A percentile compares a stretch with the other conserved stretches of the same genome.
phyloP scores from a whole-genome alignment of 2,113 vertebrate species.

The Lepidothrix coronata region DNA sequence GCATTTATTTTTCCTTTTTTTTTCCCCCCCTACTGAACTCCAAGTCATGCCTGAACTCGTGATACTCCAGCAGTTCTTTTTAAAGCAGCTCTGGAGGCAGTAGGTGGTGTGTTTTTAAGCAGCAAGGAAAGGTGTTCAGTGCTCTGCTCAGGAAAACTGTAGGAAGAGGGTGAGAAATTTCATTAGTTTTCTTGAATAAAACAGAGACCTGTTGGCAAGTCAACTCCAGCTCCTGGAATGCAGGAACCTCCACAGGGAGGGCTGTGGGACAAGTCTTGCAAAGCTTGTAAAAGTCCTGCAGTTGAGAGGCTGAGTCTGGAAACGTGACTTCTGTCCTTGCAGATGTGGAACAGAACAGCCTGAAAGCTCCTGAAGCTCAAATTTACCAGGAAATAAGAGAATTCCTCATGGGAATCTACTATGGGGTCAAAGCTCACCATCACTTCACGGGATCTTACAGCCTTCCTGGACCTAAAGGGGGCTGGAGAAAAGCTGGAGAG shows the following conservation, averaged over 20 bases:
- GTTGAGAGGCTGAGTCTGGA: not conserved
- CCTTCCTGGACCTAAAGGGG: not conserved
- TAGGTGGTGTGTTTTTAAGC: constrained; percentile 44
- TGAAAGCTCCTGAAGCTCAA: not conserved
- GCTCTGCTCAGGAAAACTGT: not conserved
- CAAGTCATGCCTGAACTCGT: constrained; percentile 49
- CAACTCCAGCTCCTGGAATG: not conserved
- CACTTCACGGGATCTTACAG: not conserved
- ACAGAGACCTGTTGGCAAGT: not conserved
- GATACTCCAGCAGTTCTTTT: constrained; percentile 40
- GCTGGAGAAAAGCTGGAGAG: not conserved
- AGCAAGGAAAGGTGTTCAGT: constrained; percentile 24
- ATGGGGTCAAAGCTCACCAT: not conserved
- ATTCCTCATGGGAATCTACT: not conserved
- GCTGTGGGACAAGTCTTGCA: fast-evolving
- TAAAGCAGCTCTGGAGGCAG: constrained; percentile 41
- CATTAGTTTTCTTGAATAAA: not conserved
- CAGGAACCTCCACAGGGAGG: not conserved
- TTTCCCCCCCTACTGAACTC: constrained; percentile 33
- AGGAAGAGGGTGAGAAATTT: not conserved
- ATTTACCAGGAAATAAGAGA: not conserved
- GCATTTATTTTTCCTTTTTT: not conserved
- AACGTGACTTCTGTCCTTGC: not conserved
- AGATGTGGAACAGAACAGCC: not conserved
- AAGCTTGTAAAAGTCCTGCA: not conserved